Percentiles rank a stretch among this genome's conserved stretches.
Conservation (phyloP, 2,888 invertebrate species). For the Polyploca ridens region DNA sequence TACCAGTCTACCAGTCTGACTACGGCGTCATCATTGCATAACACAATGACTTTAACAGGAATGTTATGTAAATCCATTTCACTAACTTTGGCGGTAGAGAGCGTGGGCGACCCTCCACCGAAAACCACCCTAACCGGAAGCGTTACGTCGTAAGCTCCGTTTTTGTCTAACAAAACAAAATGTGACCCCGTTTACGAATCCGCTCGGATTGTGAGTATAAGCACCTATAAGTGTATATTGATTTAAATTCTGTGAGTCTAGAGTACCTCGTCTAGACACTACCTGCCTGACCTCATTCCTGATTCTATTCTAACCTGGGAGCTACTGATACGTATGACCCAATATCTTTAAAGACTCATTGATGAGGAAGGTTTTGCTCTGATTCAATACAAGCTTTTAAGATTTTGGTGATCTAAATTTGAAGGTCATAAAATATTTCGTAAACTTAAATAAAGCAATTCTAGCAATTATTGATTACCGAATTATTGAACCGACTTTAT, state of each 20-base stretch:
- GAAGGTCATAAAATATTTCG: not conserved
- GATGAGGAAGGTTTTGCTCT: not conserved
- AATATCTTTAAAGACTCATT: not conserved
- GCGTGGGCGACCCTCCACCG: slow-evolving; percentile 6
- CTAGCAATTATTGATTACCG: no score
- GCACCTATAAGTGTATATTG: not conserved
- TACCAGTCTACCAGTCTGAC: not conserved
- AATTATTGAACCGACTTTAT: no score
- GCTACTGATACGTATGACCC: not conserved
- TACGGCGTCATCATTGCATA: not conserved
- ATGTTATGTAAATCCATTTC: slow-evolving; percentile 1
- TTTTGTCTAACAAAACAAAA: not conserved
- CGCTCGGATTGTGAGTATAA: not conserved
- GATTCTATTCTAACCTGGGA: not conserved
- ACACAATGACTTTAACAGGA: not conserved
- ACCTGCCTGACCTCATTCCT: not conserved
- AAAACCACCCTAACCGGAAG: not conserved
- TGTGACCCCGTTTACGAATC: slow-evolving; percentile 1
- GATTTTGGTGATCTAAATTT: not conserved
- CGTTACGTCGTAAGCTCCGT: not conserved
- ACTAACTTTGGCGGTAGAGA: not conserved
- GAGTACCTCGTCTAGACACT: not conserved
- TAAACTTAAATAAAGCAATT: no score
- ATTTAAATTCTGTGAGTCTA: not conserved
- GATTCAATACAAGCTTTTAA: not conserved